Conservation (phyloP, 2,797 vertebrate genomes). For the Avahi laniger region DNA sequence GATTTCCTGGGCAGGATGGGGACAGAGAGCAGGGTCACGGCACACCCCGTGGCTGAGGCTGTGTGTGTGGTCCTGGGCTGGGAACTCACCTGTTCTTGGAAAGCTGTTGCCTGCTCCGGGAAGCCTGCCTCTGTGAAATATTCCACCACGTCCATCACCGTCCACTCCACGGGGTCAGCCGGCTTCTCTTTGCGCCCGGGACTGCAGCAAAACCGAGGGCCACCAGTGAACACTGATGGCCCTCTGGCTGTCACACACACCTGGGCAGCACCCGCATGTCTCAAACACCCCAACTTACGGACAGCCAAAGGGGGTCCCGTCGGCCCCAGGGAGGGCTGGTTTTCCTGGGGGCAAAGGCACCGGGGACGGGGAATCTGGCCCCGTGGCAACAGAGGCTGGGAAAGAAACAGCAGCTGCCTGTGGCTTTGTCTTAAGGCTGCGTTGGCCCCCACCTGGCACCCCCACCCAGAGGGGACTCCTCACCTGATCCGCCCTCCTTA, state of each 20-base stretch:
- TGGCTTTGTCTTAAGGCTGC: not conserved
- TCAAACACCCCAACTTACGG: slow-evolving; percentile 71
- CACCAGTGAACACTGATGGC: not conserved
- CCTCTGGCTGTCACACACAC: not conserved
- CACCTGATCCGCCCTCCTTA: slow-evolving; percentile 73
- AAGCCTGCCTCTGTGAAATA: slow-evolving; percentile 92
- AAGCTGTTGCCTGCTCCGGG: slow-evolving; percentile 91
- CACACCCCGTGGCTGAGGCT: not conserved
- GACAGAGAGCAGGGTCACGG: not conserved
- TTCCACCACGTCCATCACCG: slow-evolving; percentile 91
- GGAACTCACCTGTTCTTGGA: slow-evolving; percentile 90
- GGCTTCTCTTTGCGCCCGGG: slow-evolving; percentile 82
- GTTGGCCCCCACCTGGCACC: not conserved
- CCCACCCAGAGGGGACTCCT: not conserved
- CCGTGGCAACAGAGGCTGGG: slow-evolving; percentile 74
- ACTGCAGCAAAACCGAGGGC: not conserved
- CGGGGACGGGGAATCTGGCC: slow-evolving; percentile 78
- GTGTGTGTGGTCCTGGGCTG: fast-evolving
- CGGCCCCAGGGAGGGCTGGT: slow-evolving; percentile 76
- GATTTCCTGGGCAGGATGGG: slow-evolving; percentile 87
- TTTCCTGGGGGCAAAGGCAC: slow-evolving; percentile 84
- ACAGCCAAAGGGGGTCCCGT: slow-evolving; percentile 79
- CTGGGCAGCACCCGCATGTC: not conserved
- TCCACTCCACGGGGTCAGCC: slow-evolving; percentile 90
- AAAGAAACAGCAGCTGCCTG: not conserved